phyloP scores from a whole-genome alignment of 2,113 vertebrate species.

The Geococcyx californianus region DNA sequence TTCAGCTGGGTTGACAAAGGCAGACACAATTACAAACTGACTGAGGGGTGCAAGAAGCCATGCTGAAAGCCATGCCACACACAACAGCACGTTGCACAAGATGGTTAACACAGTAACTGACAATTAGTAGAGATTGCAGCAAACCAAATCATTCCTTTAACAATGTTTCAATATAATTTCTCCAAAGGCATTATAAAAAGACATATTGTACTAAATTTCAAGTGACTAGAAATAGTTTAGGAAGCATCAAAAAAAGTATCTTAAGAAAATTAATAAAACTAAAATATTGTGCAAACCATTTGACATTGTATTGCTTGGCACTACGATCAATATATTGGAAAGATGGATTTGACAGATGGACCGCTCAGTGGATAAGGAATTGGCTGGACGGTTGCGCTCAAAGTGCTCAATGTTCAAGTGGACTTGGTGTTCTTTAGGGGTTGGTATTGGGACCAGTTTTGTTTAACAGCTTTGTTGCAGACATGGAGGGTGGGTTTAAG shows the following conservation, averaged over 20 bases:
- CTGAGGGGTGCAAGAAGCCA: background rate
- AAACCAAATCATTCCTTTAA: background rate
- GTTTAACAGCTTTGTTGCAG: too few species aligned
- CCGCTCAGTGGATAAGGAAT: too few species aligned
- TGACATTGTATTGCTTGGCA: too few species aligned
- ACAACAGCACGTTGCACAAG: background rate
- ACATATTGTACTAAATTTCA: background rate
- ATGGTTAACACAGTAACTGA: background rate
- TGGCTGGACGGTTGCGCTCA: too few species aligned
- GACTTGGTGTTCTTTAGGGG: too few species aligned
- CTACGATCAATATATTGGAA: too few species aligned
- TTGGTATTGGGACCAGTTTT: too few species aligned
- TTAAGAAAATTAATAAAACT: background rate
- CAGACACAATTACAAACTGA: background rate
- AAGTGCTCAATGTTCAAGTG: too few species aligned
- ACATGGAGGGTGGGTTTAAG: too few species aligned
- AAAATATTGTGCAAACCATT: too few species aligned
- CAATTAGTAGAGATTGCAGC: background rate
- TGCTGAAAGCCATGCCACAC: too few species aligned
- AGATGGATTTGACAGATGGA: too few species aligned
- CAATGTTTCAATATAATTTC: background rate
- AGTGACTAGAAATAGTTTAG: background rate
- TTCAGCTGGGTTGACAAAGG: background rate
- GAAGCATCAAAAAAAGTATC: background rate
- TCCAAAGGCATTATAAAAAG: background rate